Evolutionary conservation across 2,113 vertebrate genomes (phyloP).

Genomic region (Chamaetylas fuelleborni): DNA sequence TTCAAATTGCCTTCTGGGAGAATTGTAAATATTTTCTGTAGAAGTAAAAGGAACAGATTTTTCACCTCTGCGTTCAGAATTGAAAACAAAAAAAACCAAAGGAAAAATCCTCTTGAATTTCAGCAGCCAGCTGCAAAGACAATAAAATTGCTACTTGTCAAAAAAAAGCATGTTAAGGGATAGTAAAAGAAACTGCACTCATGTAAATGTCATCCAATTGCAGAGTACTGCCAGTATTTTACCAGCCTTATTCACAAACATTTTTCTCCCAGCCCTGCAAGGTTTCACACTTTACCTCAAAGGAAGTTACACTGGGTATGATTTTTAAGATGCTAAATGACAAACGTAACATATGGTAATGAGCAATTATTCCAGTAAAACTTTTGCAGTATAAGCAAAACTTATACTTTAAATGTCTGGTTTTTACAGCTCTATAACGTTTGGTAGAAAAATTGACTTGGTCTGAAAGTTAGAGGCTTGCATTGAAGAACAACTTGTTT

Average conservation of each 20-base stretch:
- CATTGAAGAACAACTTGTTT: background rate
- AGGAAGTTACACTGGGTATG: background rate
- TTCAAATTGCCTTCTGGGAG: background rate
- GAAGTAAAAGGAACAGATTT: slow-evolving; percentile 3
- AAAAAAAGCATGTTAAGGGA: background rate
- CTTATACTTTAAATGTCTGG: background rate
- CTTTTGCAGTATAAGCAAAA: background rate
- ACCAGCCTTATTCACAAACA: background rate
- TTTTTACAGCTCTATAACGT: background rate
- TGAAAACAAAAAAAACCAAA: background rate
- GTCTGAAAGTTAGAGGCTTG: background rate
- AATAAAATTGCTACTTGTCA: slow-evolving; percentile 12
- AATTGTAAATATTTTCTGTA: background rate
- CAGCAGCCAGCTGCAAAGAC: slow-evolving; percentile 4
- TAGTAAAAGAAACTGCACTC: background rate
- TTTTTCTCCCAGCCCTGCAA: background rate
- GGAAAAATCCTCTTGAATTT: background rate
- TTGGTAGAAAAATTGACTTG: background rate
- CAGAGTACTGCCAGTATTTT: background rate
- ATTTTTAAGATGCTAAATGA: background rate
- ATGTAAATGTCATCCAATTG: background rate
- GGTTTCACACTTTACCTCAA: background rate
- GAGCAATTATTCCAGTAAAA: background rate
- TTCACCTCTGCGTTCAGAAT: background rate
- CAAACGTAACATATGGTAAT: background rate